Percentiles rank a stretch among this genome's conserved stretches.
Conservation (phyloP, 1,140 invertebrate genomes). For the Aphelenchoides fujianensis region DNA sequence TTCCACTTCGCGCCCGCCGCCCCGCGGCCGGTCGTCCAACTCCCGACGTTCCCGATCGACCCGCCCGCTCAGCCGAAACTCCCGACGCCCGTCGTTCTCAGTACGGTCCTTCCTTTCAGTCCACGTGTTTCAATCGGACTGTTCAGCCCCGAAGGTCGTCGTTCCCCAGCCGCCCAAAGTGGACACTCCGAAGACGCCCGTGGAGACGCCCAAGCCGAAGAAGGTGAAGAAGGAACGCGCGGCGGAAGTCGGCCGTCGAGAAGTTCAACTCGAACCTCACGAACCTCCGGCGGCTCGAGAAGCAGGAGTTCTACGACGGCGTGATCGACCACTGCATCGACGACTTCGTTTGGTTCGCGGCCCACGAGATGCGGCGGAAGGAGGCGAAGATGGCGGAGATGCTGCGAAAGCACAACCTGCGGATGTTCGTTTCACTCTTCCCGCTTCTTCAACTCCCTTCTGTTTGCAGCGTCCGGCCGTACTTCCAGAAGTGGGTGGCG, state of each 20-base stretch:
- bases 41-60: too few relatives aligned
- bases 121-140: neutral
- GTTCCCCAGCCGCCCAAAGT: neutral
- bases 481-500: slow-evolving; percentile 5
- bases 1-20: neutral
- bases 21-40: neutral
- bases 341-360: slow-evolving; percentile 24
- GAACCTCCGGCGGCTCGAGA: slow-evolving; percentile 5
- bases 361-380: slow-evolving; percentile 2
- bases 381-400: slow-evolving; percentile 8
- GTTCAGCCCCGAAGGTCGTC: neutral
- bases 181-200: neutral
- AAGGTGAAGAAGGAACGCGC: slow-evolving; percentile 3
- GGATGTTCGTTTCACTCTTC: slow-evolving; percentile 18
- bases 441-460: neutral
- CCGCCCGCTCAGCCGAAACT: too few relatives aligned
- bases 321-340: slow-evolving; percentile 6
- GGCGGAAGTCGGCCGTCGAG: neutral
- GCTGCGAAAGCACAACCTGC: neutral
- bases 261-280: neutral
- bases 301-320: neutral
- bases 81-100: too few relatives aligned
- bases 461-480: slow-evolving; percentile 7
- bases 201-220: slow-evolving; percentile 11
- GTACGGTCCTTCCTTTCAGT: too few relatives aligned